Evolutionary conservation across 1,140 invertebrate species (phyloP), one percentile per base, ranked within the genome.

Genomic region (Procambarus virginalis): DNA sequence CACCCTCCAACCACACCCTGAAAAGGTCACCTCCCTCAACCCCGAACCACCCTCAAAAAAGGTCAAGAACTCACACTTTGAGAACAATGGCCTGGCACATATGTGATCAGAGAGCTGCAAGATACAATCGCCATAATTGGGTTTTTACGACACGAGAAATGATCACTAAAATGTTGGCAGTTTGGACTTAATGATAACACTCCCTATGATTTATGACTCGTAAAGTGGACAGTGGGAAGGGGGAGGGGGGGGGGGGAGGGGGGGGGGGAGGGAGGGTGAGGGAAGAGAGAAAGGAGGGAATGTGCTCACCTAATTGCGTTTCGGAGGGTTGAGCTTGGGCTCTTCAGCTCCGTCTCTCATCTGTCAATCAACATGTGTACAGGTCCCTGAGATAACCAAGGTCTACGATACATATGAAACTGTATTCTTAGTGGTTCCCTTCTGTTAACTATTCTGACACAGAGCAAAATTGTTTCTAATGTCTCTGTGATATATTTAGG

Each of bases 121-220:
- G 85, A 80, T 87, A 48, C 51, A 78, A 70, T 70, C 75, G 78
- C 58, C 64, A 73, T 87, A 80, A 87, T 87, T 87, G 85, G 68
- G 45, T 34, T 87, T 87, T 87, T 87, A 87, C 64, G 76, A 58
- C 58, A 79, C 60, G 48, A 45, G 77, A 34, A 73, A 87, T 73
- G 85, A 87, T 87, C 85, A 87, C 80, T 87, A 81, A 87, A 87
- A 87, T 64, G 79, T 70, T 80, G 85, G 77, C 85, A 87, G 85
- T 87, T 87, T 87, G 70, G 85, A 79, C 85, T 87, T 87, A 87
- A 87, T 87, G 85, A 87, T 87, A 87, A 87, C 78, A 87, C 85
- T 68, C 45, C 85, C 79, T 70, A 81, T 87, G 77, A 87, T 87
- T 87, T 87, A 87, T 81, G 78, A 78, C 78, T 87, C 85, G 83